These are phyloP conservation scores for Argentina silus DNA, from an alignment of 2,797 vertebrate genomes.

Conservation along the genomic window DNA sequence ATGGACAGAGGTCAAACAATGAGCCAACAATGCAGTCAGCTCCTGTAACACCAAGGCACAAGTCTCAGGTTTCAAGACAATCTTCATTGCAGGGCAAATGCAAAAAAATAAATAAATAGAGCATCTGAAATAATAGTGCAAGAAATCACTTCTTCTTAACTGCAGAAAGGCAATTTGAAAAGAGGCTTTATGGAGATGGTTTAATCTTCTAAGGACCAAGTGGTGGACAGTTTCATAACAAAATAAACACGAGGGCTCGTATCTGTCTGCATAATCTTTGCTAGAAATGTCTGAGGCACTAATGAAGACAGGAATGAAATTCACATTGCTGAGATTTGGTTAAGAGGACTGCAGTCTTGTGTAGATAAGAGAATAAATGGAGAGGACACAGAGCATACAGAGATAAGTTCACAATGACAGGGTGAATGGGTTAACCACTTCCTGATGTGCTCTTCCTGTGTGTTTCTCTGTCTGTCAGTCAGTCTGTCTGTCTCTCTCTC, in stretches of 20 bases:
- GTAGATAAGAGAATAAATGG: constrained; percentile 5
- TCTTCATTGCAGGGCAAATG: not conserved
- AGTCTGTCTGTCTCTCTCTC: constrained; percentile 1
- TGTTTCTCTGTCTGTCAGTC: constrained; percentile 5
- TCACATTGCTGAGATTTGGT: constrained; percentile 21
- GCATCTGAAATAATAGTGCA: too few relatives aligned
- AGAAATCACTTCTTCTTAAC: too few relatives aligned
- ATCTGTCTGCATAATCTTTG: constrained; percentile 1
- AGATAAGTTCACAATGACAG: constrained; percentile 46
- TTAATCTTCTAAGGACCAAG: too few relatives aligned
- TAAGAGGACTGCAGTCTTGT: constrained; percentile 11
- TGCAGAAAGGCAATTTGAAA: too few relatives aligned
- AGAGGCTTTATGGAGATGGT: too few relatives aligned
- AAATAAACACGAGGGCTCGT: not conserved
- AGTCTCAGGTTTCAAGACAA: not conserved
- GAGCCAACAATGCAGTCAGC: not conserved
- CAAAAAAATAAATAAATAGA: too few relatives aligned
- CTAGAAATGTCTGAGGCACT: not conserved
- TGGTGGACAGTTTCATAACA: too few relatives aligned
- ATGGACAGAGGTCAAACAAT: not conserved
- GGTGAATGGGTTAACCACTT: constrained; percentile 59
- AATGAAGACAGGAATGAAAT: not conserved
- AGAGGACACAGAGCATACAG: constrained; percentile 23
- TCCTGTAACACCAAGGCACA: not conserved
- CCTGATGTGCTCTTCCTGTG: constrained; percentile 57